Evolutionary conservation across 2,113 vertebrate species (phyloP).

Genomic region (Oreochromis niloticus): DNA sequence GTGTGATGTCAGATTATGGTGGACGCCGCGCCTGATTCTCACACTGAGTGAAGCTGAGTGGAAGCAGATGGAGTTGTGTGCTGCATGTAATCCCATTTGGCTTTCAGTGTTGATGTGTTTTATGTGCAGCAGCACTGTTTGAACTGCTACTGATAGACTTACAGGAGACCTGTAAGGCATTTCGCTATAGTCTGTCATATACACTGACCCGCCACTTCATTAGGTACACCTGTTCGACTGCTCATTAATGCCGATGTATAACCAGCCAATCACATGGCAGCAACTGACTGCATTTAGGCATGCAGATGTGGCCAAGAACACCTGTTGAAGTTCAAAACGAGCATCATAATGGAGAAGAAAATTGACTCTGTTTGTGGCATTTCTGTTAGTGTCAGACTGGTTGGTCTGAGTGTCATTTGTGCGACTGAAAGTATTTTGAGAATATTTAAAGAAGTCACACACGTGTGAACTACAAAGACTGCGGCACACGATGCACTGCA

Average conservation of each 20-base stretch:
- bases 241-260: neutral
- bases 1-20: neutral
- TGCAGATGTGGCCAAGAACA: neutral
- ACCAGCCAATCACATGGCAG: neutral
- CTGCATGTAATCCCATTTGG: neutral
- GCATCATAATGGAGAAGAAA: neutral
- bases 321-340: neutral
- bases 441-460: neutral
- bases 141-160: neutral
- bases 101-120: neutral
- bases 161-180: neutral
- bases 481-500: accelerated
- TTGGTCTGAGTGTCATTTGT: neutral
- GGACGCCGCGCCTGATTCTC: neutral
- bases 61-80: neutral
- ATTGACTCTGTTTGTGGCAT: neutral
- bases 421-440: neutral
- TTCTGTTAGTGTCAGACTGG: neutral
- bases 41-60: neutral
- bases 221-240: neutral
- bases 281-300: neutral
- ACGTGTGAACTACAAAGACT: accelerated
- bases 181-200: neutral
- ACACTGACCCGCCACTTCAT: neutral
- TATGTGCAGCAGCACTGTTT: neutral